Evolutionary conservation across 2,888 invertebrate genomes (phyloP), one percentile per base, ranked within the genome.

Genomic region (Drosophila prolongata): DNA sequence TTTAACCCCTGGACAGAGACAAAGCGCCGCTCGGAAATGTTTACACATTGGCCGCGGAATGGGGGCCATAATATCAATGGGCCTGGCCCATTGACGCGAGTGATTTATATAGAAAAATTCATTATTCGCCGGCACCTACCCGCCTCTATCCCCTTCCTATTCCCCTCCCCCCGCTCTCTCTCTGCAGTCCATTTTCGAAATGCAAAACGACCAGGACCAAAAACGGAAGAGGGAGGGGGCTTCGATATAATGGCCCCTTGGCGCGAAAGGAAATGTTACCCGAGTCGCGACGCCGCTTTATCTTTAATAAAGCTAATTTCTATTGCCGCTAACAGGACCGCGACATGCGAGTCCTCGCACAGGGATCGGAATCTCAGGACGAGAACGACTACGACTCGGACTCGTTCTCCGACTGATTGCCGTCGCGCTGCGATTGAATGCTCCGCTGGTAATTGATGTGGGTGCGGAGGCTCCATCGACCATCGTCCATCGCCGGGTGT

Each of bases 251-350:
- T 87, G 77, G 75, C 68, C 59, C 42, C 72, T 70, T 67, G 75
- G 79, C 59, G 79, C 77, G 61, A 66, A 72, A 76, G 74, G 62
- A 78, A 83, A 72, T 75, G 79, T 84, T 73, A 77, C 65, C 59
- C 73, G 52, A n/a, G 58, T 62, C 46, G 62, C 62, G 49, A 42
- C 35, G 62, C 24, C 62, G 58, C 79, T 74, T 83, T 85, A 87
- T 87, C 87, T 87, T 87, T 86, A 86, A 86, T 86, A 86, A 77
- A 73, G 81, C 87, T 86, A 86, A 86, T 86, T 86, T 77, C 84
- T 77, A 88, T 71, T 72, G 79, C 75, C 73, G 74, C 89, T 87
- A 87, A 87, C 87, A 85, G 88, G 80, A 44, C 19, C 44, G 70
- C 76, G 81, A 89, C 87, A 87, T 87, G 87, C 87, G 77, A 87